A percentile compares a stretch with the other conserved stretches of the same genome.
These are phyloP conservation scores for Meloidogyne exigua DNA, from an alignment of 1,140 invertebrate species.

Conservation along the genomic window DNA sequence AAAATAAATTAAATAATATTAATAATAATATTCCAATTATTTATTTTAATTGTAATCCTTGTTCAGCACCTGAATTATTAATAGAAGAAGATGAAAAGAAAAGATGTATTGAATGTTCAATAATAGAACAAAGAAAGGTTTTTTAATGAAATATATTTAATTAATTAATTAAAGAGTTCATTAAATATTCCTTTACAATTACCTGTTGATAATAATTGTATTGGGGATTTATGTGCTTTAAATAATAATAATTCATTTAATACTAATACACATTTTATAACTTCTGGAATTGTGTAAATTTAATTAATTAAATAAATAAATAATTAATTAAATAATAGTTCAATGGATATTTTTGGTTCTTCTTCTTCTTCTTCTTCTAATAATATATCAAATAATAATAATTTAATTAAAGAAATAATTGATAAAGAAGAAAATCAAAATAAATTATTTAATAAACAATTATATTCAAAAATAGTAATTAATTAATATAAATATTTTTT, in stretches of 20 bases:
- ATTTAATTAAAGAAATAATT: neutral
- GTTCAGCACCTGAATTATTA: too few species aligned
- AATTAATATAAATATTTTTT: neutral
- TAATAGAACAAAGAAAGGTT: constrained; percentile 34
- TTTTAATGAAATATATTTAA: too few species aligned
- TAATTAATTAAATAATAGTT: neutral
- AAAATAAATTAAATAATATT: constrained; percentile 12
- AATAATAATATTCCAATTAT: constrained; percentile 46
- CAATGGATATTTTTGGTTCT: constrained; percentile 16
- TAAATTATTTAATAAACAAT: constrained; percentile 1
- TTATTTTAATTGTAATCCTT: constrained; percentile 40
- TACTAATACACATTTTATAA: constrained; percentile 16
- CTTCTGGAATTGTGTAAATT: constrained; percentile 14
- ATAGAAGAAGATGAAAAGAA: neutral
- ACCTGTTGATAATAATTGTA: constrained; percentile 1
- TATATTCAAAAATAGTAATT: constrained; percentile 12
- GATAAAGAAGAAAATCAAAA: neutral
- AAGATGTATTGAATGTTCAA: constrained; percentile 44
- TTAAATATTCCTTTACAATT: neutral
- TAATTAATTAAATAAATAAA: neutral
- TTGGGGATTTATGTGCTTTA: neutral
- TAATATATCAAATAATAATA: neutral
- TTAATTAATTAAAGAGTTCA: neutral
- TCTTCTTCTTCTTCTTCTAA: neutral
- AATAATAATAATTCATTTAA: neutral